Conservation (phyloP, 2,113 vertebrate species). For the Spermophilus dauricus region DNA sequence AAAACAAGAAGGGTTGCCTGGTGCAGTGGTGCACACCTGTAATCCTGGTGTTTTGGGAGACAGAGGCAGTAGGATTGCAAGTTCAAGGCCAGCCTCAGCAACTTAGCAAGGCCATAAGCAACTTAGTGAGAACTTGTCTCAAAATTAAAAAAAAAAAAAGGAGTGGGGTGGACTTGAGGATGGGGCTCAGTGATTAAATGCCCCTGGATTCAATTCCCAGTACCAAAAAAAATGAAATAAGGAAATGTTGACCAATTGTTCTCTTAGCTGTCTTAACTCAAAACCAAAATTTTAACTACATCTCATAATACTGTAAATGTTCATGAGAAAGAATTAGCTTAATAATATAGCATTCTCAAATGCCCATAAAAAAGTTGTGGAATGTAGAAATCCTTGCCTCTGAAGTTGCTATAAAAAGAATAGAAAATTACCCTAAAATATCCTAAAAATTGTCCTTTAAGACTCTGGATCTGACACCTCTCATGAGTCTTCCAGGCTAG, state of each 20-base stretch:
- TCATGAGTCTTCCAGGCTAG: not conserved
- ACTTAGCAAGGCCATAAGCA: no score
- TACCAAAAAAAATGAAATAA: not conserved
- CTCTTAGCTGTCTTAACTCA: not conserved
- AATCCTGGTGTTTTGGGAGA: no score
- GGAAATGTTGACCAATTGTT: not conserved
- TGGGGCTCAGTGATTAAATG: no score
- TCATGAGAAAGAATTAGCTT: not conserved
- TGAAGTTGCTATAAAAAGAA: not conserved
- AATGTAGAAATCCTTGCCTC: not conserved
- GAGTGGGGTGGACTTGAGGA: no score
- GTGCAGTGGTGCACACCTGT: no score
- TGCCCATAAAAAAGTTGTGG: not conserved
- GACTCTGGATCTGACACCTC: not conserved
- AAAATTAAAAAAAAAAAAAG: no score
- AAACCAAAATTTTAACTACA: not conserved
- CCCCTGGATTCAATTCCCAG: no score
- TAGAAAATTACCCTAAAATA: not conserved
- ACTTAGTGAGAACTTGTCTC: no score
- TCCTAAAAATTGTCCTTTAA: not conserved
- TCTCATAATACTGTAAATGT: not conserved
- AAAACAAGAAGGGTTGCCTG: not conserved
- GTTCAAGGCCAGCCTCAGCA: no score
- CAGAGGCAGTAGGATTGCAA: no score
- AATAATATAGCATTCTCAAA: not conserved